phyloP scores from a whole-genome alignment of 2,797 vertebrate species.

The Salmo trutta region DNA sequence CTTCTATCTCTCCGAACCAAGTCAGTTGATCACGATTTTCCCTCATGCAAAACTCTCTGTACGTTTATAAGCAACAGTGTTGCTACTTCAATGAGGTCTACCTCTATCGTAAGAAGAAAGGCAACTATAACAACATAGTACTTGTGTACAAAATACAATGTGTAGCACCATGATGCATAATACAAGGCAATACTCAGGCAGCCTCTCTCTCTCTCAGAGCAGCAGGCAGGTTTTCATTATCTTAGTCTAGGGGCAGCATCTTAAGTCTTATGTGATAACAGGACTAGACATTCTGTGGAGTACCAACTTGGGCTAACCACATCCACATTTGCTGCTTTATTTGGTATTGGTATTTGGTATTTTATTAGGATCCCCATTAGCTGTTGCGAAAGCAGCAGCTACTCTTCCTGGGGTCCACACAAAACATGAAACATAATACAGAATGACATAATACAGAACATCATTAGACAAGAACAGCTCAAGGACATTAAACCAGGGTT shows the following conservation, averaged over 20 bases:
- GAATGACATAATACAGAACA: too few species aligned
- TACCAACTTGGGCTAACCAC: neutral
- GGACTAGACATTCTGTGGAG: slow-evolving; percentile 4
- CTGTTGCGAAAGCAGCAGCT: too few species aligned
- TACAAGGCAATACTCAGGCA: neutral
- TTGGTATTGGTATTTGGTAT: neutral
- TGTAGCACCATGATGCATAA: neutral
- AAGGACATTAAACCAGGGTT: neutral
- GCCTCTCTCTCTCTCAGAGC: neutral
- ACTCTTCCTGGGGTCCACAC: too few species aligned
- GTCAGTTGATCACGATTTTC: neutral
- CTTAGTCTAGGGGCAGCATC: neutral
- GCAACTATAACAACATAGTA: neutral
- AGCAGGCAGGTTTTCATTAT: slow-evolving; percentile 3
- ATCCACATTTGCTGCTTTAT: neutral
- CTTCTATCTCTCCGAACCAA: neutral
- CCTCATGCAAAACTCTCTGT: neutral
- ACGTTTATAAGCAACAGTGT: neutral
- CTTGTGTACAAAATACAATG: neutral
- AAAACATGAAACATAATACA: too few species aligned
- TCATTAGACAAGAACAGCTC: too few species aligned
- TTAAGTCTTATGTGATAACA: neutral
- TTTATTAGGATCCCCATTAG: too few species aligned
- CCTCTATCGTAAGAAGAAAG: too few species aligned
- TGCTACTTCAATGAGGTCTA: neutral